Percentiles rank a stretch among this genome's conserved stretches.
Conservation (phyloP, 2,888 invertebrate genomes). For the Cistogaster globosa region DNA sequence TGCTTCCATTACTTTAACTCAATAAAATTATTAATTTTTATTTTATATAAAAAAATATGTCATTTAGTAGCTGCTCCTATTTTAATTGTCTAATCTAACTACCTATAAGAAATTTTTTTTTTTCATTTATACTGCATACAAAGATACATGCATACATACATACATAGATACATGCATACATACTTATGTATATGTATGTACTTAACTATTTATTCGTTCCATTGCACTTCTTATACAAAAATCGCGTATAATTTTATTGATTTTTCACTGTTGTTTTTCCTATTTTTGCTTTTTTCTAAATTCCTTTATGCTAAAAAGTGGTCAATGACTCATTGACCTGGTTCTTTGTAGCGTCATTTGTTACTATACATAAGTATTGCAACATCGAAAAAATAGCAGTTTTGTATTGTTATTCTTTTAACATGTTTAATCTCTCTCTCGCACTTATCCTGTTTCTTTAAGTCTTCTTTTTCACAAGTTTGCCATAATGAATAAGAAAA, state of each 20-base stretch:
- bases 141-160: too few relatives aligned
- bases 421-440: neutral
- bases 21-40: too few relatives aligned
- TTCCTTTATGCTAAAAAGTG: constrained; percentile 60
- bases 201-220: too few relatives aligned
- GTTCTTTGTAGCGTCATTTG: constrained; percentile 53
- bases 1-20: too few relatives aligned
- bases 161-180: too few relatives aligned
- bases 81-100: too few relatives aligned
- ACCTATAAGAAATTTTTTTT: too few relatives aligned
- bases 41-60: too few relatives aligned
- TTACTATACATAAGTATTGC: constrained; percentile 35
- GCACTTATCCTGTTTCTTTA: neutral
- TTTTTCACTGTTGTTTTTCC: constrained; percentile 1
- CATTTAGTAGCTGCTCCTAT: too few relatives aligned
- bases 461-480: neutral
- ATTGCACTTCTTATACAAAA: too few relatives aligned
- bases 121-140: too few relatives aligned
- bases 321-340: constrained; percentile 75
- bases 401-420: constrained; percentile 34
- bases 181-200: too few relatives aligned
- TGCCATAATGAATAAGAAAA: constrained; percentile 6
- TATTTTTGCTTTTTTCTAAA: constrained; percentile 17
- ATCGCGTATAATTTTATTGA: neutral
- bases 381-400: neutral